Conservation (phyloP, 2,113 vertebrate species). For the Spea multiplicata region DNA sequence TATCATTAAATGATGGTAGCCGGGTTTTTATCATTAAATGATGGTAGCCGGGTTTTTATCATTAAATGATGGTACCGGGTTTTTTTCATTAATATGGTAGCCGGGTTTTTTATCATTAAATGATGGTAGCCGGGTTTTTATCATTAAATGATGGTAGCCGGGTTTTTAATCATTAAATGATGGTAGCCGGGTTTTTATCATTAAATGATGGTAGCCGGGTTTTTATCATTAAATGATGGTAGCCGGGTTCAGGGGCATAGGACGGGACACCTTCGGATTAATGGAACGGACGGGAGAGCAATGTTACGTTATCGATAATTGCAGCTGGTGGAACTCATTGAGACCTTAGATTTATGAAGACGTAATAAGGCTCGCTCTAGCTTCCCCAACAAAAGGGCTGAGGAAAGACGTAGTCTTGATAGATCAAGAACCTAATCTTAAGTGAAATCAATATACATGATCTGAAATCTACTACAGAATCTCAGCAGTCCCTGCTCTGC, state of each 20-base stretch:
- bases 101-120: too few relatives aligned
- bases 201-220: neutral
- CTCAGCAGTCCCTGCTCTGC: neutral
- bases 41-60: too few relatives aligned
- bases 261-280: slow-evolving; percentile 51
- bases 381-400: neutral
- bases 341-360: slow-evolving; percentile 35
- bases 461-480: neutral
- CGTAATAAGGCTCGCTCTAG: neutral
- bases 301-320: slow-evolving; percentile 56
- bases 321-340: slow-evolving; percentile 54
- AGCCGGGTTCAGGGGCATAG: slow-evolving; percentile 50
- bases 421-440: slow-evolving; percentile 21
- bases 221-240: slow-evolving; percentile 61
- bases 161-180: too few relatives aligned
- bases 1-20: too few relatives aligned
- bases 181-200: neutral
- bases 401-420: slow-evolving; percentile 3
- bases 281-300: slow-evolving; percentile 53
- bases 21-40: too few relatives aligned
- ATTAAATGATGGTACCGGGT: too few relatives aligned
- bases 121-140: too few relatives aligned
- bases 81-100: too few relatives aligned
- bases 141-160: too few relatives aligned
- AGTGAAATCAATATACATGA: slow-evolving; percentile 30